These are phyloP conservation scores for Discoglossus pictus DNA, from an alignment of 2,797 vertebrate species.

Conservation along the genomic window DNA sequence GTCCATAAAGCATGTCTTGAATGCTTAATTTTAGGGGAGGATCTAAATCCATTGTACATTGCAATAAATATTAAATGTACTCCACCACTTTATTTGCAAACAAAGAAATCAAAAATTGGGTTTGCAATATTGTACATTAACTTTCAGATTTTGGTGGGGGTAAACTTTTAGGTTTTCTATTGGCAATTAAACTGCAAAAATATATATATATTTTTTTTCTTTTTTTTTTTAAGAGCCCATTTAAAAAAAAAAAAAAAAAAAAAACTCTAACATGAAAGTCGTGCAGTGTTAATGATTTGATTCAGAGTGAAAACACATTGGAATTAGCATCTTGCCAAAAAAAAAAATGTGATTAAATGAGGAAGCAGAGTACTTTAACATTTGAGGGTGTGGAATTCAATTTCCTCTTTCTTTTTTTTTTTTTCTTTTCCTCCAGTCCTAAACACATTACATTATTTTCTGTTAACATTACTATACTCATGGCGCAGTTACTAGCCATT, in stretches of 20 bases:
- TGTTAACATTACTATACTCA: not conserved
- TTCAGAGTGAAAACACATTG: not conserved
- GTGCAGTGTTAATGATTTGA: not conserved
- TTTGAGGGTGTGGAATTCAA: not conserved
- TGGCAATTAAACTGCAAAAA: not conserved
- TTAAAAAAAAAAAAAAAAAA: constrained; percentile 13
- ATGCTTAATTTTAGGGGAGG: constrained; percentile 63
- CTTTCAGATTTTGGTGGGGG: constrained; percentile 6
- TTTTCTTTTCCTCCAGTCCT: not conserved
- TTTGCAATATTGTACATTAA: constrained; percentile 1
- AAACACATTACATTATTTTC: constrained; percentile 4
- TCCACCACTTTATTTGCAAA: constrained; percentile 63
- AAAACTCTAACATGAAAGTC: constrained; percentile 11
- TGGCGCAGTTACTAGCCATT: not conserved
- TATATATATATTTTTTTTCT: no score
- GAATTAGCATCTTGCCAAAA: constrained; percentile 4
- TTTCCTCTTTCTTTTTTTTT: no score
- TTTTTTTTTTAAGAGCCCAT: constrained; percentile 27
- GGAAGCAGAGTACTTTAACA: not conserved
- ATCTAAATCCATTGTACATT: not conserved
- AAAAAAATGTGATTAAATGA: not conserved
- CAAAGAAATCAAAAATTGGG: constrained; percentile 61
- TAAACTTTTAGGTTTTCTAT: constrained; percentile 33
- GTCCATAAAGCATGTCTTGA: constrained; percentile 61
- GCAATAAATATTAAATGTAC: constrained; percentile 55